Conservation (phyloP, 2,113 vertebrate species). For the Cairina moschata region DNA sequence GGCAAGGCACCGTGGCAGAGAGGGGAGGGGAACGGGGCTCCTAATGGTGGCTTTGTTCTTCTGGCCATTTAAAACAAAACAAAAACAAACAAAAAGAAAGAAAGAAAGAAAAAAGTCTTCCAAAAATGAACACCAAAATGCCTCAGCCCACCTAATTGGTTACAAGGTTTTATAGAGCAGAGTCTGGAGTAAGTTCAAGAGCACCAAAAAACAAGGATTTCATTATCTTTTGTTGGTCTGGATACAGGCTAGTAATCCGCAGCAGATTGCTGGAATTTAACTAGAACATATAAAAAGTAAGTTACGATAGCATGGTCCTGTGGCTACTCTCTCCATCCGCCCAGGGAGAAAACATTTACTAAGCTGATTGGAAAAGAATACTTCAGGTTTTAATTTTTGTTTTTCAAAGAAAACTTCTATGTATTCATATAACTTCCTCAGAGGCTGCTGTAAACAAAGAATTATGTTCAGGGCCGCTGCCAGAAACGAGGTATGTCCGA, state of each 20-base stretch:
- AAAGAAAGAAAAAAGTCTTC: background rate
- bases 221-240: constrained; percentile 60
- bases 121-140: constrained; percentile 31
- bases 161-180: constrained; percentile 55
- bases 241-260: constrained; percentile 59
- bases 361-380: constrained; percentile 63
- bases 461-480: constrained; percentile 62
- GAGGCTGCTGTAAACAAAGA: constrained; percentile 73
- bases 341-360: constrained; percentile 49
- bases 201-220: constrained; percentile 65
- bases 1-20: background rate
- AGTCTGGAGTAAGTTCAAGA: constrained; percentile 56
- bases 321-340: constrained; percentile 48
- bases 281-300: background rate
- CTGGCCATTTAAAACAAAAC: background rate
- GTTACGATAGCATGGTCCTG: constrained; percentile 16
- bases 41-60: background rate
- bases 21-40: background rate
- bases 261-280: constrained; percentile 53
- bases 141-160: constrained; percentile 51
- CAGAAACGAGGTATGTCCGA: constrained; percentile 77
- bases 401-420: constrained; percentile 33
- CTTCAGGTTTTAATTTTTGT: constrained; percentile 56
- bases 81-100: background rate
- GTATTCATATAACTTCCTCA: constrained; percentile 66